Evolutionary conservation across 1,140 invertebrate genomes (phyloP).

Genomic region (Drosophila parabipectinata): DNA sequence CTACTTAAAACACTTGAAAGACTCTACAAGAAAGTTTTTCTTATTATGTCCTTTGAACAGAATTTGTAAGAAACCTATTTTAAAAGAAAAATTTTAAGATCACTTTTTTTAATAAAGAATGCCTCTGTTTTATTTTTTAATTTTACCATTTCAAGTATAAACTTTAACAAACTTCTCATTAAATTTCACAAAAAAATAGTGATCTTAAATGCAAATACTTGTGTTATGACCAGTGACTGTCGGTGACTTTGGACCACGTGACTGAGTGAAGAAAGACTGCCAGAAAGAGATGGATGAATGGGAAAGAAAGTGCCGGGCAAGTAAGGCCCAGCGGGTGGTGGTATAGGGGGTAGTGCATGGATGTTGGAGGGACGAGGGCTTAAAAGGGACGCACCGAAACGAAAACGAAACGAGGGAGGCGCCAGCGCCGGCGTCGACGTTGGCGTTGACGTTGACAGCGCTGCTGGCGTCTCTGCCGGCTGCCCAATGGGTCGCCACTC

Average conservation of each 20-base stretch:
- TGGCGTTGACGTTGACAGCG: slow-evolving; percentile 29
- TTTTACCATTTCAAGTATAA: too few relatives aligned
- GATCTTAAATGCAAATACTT: neutral
- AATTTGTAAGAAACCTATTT: too few relatives aligned
- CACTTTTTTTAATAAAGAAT: too few relatives aligned
- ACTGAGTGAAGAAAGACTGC: neutral
- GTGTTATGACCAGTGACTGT: neutral
- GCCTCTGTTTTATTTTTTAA: too few relatives aligned
- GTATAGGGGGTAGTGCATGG: neutral
- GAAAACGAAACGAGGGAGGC: slow-evolving; percentile 50
- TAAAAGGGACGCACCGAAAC: slow-evolving; percentile 48
- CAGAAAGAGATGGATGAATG: neutral
- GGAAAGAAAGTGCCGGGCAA: neutral
- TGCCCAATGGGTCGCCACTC: slow-evolving; percentile 42
- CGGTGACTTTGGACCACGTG: slow-evolving; percentile 12
- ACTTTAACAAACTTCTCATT: too few relatives aligned
- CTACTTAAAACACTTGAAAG: too few relatives aligned
- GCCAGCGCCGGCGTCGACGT: slow-evolving; percentile 18
- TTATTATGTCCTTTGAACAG: too few relatives aligned
- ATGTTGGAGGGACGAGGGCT: neutral
- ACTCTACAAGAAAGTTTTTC: too few relatives aligned
- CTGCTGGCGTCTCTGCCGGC: slow-evolving; percentile 47
- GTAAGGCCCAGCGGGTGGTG: slow-evolving; percentile 54
- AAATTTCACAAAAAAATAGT: too few relatives aligned
- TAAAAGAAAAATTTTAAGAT: too few relatives aligned